Evolutionary conservation across 2,797 vertebrate species (phyloP).

Genomic region (Acrossocheilus fasciatus): DNA sequence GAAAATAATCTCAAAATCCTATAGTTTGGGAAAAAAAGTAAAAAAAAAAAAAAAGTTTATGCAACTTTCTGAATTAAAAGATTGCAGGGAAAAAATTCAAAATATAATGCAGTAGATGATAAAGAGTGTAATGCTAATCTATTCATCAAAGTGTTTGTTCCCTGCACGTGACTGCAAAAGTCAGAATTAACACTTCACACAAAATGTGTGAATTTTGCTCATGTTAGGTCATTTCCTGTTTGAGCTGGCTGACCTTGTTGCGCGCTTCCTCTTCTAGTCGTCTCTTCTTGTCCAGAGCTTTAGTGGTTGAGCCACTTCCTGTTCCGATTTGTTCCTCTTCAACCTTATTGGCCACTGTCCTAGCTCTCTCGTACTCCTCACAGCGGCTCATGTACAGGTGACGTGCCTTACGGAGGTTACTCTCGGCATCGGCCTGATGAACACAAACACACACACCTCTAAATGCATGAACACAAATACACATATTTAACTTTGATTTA

Average conservation of each 20-base stretch:
- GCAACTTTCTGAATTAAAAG: neutral
- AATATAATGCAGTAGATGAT: neutral
- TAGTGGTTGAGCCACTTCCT: slow-evolving; percentile 75
- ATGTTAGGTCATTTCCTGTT: slow-evolving; percentile 52
- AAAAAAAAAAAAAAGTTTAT: neutral
- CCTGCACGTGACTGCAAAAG: neutral
- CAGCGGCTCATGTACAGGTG: slow-evolving; percentile 88
- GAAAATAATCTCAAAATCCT: neutral
- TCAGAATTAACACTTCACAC: neutral
- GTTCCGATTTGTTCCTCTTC: slow-evolving; percentile 84
- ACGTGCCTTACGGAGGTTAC: slow-evolving; percentile 92
- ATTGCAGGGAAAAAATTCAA: neutral
- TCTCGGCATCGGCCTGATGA: slow-evolving; percentile 85
- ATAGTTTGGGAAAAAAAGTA: neutral
- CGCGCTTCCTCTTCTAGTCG: slow-evolving; percentile 92
- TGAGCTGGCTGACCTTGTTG: slow-evolving; percentile 84
- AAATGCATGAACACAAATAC: neutral
- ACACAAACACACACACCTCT: neutral
- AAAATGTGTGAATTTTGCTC: neutral
- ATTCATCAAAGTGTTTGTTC: neutral
- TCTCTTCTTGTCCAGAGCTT: slow-evolving; percentile 92
- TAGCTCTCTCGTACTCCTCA: slow-evolving; percentile 93
- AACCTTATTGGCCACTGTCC: slow-evolving; percentile 79
- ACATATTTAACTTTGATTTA: neutral
- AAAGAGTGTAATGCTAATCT: neutral